Evolutionary conservation across 2,888 invertebrate genomes (phyloP).

Genomic region (Athetis lepigone): DNA sequence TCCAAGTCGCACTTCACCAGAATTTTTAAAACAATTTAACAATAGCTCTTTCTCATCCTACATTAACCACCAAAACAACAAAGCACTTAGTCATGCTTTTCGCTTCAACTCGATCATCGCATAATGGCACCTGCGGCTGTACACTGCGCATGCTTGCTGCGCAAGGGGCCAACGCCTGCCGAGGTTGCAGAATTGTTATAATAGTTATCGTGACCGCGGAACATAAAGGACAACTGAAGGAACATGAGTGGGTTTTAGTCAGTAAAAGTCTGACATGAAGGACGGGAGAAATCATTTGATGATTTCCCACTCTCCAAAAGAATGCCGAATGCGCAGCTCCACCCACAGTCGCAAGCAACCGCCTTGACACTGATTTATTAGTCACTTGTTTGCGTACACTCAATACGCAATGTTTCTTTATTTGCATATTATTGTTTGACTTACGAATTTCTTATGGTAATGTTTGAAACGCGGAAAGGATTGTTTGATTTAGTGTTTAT

Average conservation of each 20-base stretch:
- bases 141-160: constrained; percentile 26
- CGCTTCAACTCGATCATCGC: constrained; percentile 11
- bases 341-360: constrained; percentile 16
- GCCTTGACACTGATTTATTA: constrained; percentile 61
- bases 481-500: constrained; percentile 11
- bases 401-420: constrained; percentile 33
- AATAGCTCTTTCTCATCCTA: background rate
- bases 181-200: too few relatives aligned
- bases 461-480: constrained; percentile 6
- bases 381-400: constrained; percentile 32
- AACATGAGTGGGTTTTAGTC: too few relatives aligned
- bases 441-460: constrained; percentile 46
- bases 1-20: too few relatives aligned
- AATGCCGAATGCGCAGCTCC: constrained; percentile 18
- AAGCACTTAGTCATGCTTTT: constrained; percentile 24
- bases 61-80: background rate
- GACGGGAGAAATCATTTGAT: too few relatives aligned
- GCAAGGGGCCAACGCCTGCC: too few relatives aligned
- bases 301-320: too few relatives aligned
- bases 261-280: too few relatives aligned
- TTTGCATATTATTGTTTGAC: constrained; percentile 35
- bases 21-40: background rate
- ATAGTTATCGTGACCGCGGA: too few relatives aligned
- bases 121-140: constrained; percentile 53
- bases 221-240: too few relatives aligned